Conservation (phyloP, 1,140 invertebrate species). For the Chionoecetes opilio region DNA sequence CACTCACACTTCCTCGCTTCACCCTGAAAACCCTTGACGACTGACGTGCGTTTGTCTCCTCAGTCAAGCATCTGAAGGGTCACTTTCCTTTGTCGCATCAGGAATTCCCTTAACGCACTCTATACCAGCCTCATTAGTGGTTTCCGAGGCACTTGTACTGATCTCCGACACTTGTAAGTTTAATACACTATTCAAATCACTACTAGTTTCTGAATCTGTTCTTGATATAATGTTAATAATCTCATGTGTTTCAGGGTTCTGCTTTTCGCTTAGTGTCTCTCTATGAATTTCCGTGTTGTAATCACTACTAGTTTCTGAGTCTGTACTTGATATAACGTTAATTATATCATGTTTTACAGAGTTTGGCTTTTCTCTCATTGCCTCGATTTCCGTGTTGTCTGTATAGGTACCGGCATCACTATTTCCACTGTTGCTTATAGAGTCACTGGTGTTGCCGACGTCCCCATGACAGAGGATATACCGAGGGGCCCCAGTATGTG, state of each 20-base stretch:
- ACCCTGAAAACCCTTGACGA: neutral
- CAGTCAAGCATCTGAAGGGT: neutral
- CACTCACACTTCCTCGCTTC: neutral
- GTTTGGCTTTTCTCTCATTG: neutral
- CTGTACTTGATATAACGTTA: too few relatives aligned
- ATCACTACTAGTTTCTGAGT: too few relatives aligned
- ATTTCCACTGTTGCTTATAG: neutral
- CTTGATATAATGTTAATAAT: neutral
- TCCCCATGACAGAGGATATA: conserved; percentile 43
- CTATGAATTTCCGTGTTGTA: too few relatives aligned
- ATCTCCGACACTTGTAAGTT: neutral
- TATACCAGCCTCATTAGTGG: neutral
- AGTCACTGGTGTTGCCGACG: neutral
- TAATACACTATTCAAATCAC: neutral
- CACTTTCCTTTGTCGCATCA: neutral
- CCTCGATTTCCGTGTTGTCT: neutral
- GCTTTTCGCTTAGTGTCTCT: too few relatives aligned
- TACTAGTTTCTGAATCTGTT: neutral
- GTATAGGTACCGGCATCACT: too few relatives aligned
- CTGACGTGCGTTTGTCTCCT: neutral
- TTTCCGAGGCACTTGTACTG: neutral
- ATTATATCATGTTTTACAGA: too few relatives aligned
- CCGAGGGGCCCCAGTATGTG: conserved; percentile 19
- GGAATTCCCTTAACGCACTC: too few relatives aligned
- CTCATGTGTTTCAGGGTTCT: too few relatives aligned